Evolutionary conservation across 2,888 invertebrate species (phyloP), one percentile per base, ranked within the genome.

Genomic region (Cryptophagus acutangulus): DNA sequence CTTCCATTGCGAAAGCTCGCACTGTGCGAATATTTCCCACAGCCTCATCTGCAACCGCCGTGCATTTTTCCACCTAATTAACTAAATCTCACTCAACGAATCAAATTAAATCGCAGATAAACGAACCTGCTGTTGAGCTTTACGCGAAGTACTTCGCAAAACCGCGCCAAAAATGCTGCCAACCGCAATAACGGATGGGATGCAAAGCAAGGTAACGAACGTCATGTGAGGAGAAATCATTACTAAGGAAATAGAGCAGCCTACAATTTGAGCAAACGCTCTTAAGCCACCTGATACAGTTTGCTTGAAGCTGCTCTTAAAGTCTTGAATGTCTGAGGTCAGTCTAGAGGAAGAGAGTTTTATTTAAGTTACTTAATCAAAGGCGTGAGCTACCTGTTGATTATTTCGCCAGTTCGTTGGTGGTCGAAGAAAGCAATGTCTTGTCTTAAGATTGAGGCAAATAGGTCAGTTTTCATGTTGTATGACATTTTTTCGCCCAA

Each of bases 301-400:
- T 59, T 87, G 82, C 66, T 97, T 97, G 64, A 97, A 96, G 1
- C 90, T 87, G 56, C 94, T 92, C 71, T 97, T 97, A 66, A 97
- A 96, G 62, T 96, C 95, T 66, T 97, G 95, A 5, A 96, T 84
- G 71, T 97, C 96, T 31, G 86, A 81, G 16, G 94, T 94, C 46
- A 96, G 71, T 55, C 89, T 85, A 66, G 39, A 75, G 72, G 1
- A 33, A n/a, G n/a, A n/a, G n/a, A n/a, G n/a, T n/a, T n/a, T n/a
- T n/a, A 35, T 39, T 15, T 40, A 40, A 16, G 36, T 41, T 38
- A 4, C 12, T 28, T 20, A 20, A 20, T 20, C 24, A n/a, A 20
- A 20, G 24, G 6, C 24, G n/a, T 29, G 10, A 8, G 10, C 38
- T 67, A 85, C 81, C 92, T 82, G 66, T 91, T 92, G 5, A 94